Base-by-base conservation (phyloP, 1,140 invertebrate species). In the Eupristina koningsbergeri region DNA sequence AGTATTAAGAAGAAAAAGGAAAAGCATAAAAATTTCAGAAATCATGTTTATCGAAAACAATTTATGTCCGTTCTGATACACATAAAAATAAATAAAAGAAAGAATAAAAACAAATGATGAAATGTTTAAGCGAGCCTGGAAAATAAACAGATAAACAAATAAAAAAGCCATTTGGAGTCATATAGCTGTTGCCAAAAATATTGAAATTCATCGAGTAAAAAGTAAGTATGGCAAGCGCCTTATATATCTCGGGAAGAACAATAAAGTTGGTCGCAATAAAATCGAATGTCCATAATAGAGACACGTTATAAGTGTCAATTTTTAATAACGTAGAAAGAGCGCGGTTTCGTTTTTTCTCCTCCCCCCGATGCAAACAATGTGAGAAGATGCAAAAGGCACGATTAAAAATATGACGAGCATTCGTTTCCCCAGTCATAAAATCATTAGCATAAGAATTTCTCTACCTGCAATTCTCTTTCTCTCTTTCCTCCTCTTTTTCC, bases 391-490 rank as follows among this genome's bases (percentile, higher is more conserved):
- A 91, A 92, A 90, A 89, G 87, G 86, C 88, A 88, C 89, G 91
- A 92, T 92, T 92, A 92, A 91, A 92, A 93, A 93, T 92, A 93
- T 92, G 92, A 93, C 89, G 91, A 92, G 90, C 89, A 91, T 92
- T 93, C 91, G 91, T 92, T 93, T 92, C 90, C 91, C 91, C 89
- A 89, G 91, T 92, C 92, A 92, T 92, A 92, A 92, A 93, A 92
- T 92, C 90, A 93, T 93, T 93, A 92, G 92, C 92, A 93, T 92
- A 93, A 92, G 91, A 93, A 93, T 93, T 93, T 89, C 86, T 92
- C 89, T 93, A 93, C 91, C 92, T 92, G 92, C 83, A 84, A 81
- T 77, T 80, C 86, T 88, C 76, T 67, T 45, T 71, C 47, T 79
- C 76, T 77, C 22, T 81, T 63, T 84, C 39, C 64, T 78, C 34